phyloP scores from a whole-genome alignment of 2,113 vertebrate genomes.

The Zingel zingel region DNA sequence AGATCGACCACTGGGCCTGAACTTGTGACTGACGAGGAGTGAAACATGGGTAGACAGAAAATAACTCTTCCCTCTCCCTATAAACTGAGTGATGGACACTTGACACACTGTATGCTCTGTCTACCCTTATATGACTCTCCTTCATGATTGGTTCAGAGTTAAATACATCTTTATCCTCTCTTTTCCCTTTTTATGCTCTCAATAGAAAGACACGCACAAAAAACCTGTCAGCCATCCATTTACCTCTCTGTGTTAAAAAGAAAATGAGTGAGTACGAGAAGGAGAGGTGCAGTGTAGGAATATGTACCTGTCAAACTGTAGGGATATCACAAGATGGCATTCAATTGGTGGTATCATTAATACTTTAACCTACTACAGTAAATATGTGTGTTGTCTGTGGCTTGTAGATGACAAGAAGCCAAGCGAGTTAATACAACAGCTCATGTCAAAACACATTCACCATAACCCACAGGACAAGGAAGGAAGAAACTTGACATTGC shows the following conservation, averaged over 20 bases:
- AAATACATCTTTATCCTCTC: conserved; percentile 21
- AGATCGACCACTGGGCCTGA: conserved; percentile 43
- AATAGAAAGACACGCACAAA: conserved; percentile 21
- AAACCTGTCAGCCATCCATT: not conserved
- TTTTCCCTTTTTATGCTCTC: conserved; percentile 30
- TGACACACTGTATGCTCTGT: conserved; percentile 21
- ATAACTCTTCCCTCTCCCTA: not conserved
- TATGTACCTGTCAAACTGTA: conserved; percentile 52
- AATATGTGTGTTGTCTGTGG: conserved; percentile 58
- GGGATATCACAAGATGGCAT: conserved; percentile 62
- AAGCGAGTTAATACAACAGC: conserved; percentile 31
- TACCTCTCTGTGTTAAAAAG: conserved; percentile 31
- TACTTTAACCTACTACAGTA: conserved; percentile 52
- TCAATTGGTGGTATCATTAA: conserved; percentile 44
- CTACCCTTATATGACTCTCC: conserved; percentile 34
- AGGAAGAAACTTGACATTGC: conserved; percentile 74
- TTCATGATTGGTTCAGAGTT: conserved; percentile 36
- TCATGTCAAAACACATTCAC: conserved; percentile 49
- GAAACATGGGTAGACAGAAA: conserved; percentile 23
- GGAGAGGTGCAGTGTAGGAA: conserved; percentile 42
- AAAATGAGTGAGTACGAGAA: conserved; percentile 5
- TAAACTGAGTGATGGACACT: conserved; percentile 19
- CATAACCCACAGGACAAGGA: conserved; percentile 31
- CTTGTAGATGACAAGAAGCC: conserved; percentile 43
- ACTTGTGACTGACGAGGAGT: conserved; percentile 39